Evolutionary conservation across 2,888 invertebrate genomes (phyloP).

Genomic region (Operophtera brumata): DNA sequence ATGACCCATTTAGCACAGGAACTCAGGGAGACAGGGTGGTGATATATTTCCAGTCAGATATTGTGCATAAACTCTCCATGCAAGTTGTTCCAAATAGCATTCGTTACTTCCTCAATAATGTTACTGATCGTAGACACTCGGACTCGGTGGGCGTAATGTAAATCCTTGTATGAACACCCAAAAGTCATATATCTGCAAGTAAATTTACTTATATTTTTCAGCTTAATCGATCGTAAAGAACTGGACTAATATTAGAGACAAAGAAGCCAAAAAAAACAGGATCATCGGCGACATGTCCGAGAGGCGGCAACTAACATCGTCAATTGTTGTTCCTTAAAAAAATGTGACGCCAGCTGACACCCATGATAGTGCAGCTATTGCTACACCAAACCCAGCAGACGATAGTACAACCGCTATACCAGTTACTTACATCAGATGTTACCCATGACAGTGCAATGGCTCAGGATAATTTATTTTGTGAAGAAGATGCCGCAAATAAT

Average conservation of each 20-base stretch:
- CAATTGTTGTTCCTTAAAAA: slow-evolving; percentile 19
- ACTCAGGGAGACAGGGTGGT: no score
- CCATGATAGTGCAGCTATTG: slow-evolving; percentile 27
- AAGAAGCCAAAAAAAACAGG: slow-evolving; percentile 27
- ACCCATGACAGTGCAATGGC: slow-evolving; percentile 26
- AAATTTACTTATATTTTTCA: slow-evolving; percentile 28
- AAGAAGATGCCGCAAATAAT: slow-evolving; percentile 31
- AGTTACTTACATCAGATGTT: slow-evolving; percentile 19
- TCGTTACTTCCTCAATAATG: slow-evolving; percentile 28
- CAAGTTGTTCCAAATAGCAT: slow-evolving; percentile 28
- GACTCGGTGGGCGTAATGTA: slow-evolving; percentile 30
- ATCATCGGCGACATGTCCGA: slow-evolving; percentile 22
- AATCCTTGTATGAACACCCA: slow-evolving; percentile 29
- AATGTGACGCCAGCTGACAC: slow-evolving; percentile 27
- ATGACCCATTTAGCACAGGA: no score
- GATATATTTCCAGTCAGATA: slow-evolving; percentile 28
- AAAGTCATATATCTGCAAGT: slow-evolving; percentile 23
- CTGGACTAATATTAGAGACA: slow-evolving; percentile 23
- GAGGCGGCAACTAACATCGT: slow-evolving; percentile 21
- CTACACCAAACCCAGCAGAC: slow-evolving; percentile 26
- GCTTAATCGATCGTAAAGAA: slow-evolving; percentile 24
- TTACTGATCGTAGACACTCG: slow-evolving; percentile 29
- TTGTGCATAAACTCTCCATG: slow-evolving; percentile 18
- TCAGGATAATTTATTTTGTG: slow-evolving; percentile 24
- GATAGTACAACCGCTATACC: slow-evolving; percentile 26